Base-by-base conservation (phyloP, 1,140 invertebrate species). In the Achatina immaculata region DNA sequence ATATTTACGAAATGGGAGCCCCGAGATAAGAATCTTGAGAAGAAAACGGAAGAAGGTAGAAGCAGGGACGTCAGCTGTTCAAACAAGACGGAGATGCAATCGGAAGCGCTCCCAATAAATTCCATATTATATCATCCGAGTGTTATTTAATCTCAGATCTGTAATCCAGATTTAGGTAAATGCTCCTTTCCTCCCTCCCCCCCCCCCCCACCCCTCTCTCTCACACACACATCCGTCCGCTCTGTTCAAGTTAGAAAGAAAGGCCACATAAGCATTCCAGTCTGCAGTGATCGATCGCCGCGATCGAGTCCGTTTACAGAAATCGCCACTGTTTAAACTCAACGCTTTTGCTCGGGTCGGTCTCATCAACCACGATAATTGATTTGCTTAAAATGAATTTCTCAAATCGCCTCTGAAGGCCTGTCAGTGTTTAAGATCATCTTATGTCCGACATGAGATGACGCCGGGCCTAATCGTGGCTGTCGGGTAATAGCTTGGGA, bases 131-230 rank as follows among this genome's bases (percentile, higher is more conserved):
- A 55, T 55, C 16, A 55, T 55, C 4, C 24, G 16, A n/a, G n/a
- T 55, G 48, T 55, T 55, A 55, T 55, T 55, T 55, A 55, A 55
- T 55, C 48, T 55, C 48, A 14, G 24, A 55, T 55, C 48, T 55
- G 7, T 55, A 21, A 24, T n/a, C n/a, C 43, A 55, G 48, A 55
- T 55, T 55, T 55, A 21, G 48, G 24, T 55, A 24, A 55, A 55
- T 21, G 48, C 16, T 55, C 24, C 16, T 19, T 24, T 19, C 48
- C 48, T 21, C 48, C 24, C n/a, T n/a, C n/a, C n/a, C n/a, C n/a
- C n/a, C n/a, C n/a, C n/a, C n/a, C n/a, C n/a, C n/a, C n/a, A n/a
- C n/a, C n/a, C n/a, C n/a, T n/a, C n/a, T n/a, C n/a, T n/a, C n/a
- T n/a, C n/a, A n/a, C n/a, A n/a, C n/a, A n/a, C n/a, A n/a, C n/a